phyloP scores from a whole-genome alignment of 2,888 invertebrate species.

The Alcis repandata region DNA sequence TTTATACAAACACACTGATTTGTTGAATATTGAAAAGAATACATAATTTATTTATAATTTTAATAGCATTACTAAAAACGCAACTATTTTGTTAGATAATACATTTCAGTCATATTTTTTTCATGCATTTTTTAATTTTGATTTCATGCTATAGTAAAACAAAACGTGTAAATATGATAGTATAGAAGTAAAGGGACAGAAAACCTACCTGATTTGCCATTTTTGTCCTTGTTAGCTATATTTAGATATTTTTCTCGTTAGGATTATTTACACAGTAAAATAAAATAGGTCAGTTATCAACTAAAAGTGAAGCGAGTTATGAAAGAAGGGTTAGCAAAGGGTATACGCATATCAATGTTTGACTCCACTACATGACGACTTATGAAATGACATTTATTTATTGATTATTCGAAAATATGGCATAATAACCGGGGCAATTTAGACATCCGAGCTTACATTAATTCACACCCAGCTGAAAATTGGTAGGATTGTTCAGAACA shows the following conservation, averaged over 20 bases:
- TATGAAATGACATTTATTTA: no score
- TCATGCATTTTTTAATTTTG: background rate
- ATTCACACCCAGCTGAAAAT: no score
- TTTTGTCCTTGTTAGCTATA: constrained; percentile 73
- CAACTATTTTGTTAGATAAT: background rate
- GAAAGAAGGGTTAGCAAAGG: background rate
- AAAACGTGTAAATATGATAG: constrained; percentile 12
- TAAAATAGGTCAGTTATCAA: background rate
- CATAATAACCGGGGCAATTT: no score
- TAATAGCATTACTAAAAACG: background rate
- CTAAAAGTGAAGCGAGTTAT: background rate
- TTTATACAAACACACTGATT: background rate
- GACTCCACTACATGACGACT: background rate
- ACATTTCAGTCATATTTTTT: background rate
- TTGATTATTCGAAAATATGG: no score
- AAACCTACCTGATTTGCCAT: constrained; percentile 69
- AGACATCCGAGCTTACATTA: no score
- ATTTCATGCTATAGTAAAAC: constrained; percentile 10
- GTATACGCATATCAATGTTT: no score
- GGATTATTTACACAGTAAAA: constrained; percentile 54
- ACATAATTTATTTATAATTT: background rate
- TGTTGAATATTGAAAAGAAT: no score
- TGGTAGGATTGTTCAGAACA: no score
- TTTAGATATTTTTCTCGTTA: constrained; percentile 60
- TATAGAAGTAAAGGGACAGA: constrained; percentile 25